Conservation (phyloP, 2,888 invertebrate genomes). For the Celastrina argiolus region DNA sequence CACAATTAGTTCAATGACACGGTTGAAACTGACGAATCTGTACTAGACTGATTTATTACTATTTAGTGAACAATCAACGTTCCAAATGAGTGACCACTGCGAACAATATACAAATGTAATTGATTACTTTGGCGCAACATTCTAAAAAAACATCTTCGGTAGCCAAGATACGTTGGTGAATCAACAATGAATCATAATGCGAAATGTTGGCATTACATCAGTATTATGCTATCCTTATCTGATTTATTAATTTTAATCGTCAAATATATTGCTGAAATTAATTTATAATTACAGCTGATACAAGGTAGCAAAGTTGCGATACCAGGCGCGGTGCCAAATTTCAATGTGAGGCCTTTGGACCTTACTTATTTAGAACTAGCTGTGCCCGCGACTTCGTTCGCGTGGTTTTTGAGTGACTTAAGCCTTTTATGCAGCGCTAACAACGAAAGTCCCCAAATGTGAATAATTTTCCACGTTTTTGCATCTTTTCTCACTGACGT, state of each 20-base stretch:
- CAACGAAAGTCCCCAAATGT: no score
- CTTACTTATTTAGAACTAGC: no score
- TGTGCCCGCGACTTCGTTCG: no score
- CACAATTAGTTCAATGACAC: neutral
- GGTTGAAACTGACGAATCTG: neutral
- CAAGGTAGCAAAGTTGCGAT: no score
- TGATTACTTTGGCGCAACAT: constrained; percentile 20
- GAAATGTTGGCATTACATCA: constrained; percentile 15
- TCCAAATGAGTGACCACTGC: constrained; percentile 13
- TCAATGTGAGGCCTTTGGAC: no score
- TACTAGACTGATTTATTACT: constrained; percentile 8
- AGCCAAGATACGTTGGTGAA: constrained; percentile 22
- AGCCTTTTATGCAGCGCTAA: no score
- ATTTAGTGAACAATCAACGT: constrained; percentile 2
- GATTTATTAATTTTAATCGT: neutral
- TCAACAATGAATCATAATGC: constrained; percentile 23
- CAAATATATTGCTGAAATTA: neutral
- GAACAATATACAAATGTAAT: constrained; percentile 13
- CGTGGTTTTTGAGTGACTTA: no score
- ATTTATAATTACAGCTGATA: no score
- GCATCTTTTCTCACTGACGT: no score
- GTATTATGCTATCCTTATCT: constrained; percentile 1
- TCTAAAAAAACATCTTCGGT: constrained; percentile 6
- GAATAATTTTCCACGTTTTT: no score
- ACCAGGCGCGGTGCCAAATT: no score